Evolutionary conservation across 2,888 invertebrate genomes (phyloP), one percentile per base, ranked within the genome.

Genomic region (Leucophenga montana): DNA sequence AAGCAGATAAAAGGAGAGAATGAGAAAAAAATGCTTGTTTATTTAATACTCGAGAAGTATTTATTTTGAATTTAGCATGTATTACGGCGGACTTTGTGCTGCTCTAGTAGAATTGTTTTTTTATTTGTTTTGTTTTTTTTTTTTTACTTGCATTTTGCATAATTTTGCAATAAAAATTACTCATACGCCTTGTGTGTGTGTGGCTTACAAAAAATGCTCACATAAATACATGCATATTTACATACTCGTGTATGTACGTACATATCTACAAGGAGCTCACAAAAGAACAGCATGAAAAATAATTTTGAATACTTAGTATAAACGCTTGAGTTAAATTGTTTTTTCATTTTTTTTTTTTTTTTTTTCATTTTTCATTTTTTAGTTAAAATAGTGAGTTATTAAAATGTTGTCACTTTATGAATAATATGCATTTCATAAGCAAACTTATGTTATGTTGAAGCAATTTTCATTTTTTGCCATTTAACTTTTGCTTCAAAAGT

Each of bases 41-140:
- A 78, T 75, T 84, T 84, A 84, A 84, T 84, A 84, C 81, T 77
- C 77, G 79, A 81, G 84, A 72, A 81, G 81, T 83, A 75, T 82
- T 83, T 83, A 83, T 75, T 80, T 83, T 67, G 79, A 78, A 84
- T 84, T 84, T 84, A 33, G 33, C 33, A 33, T 81, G 33, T 81
- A 39, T 33, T 65, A 74, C 73, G 71, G 73, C 73, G 67, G 57
- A 67, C 66, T 22, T 39, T 33, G 56, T 31, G 18, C 33, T 16
- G 9, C 39, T 61, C 8, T 33, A n/a, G 6, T 39, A n/a, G n/a
- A n/a, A n/a, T 59, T 46, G 8, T 66, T 48, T 57, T 56, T n/a
- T 8, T 27, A 27, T n/a, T n/a, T n/a, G n/a, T n/a, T n/a, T n/a
- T n/a, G n/a, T n/a, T n/a, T n/a, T n/a, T 16, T 53, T 75, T 78